Percentiles rank a stretch among this genome's conserved stretches.
Evolutionary conservation across 2,113 vertebrate species (phyloP).

Genomic region (Oplegnathus fasciatus): DNA sequence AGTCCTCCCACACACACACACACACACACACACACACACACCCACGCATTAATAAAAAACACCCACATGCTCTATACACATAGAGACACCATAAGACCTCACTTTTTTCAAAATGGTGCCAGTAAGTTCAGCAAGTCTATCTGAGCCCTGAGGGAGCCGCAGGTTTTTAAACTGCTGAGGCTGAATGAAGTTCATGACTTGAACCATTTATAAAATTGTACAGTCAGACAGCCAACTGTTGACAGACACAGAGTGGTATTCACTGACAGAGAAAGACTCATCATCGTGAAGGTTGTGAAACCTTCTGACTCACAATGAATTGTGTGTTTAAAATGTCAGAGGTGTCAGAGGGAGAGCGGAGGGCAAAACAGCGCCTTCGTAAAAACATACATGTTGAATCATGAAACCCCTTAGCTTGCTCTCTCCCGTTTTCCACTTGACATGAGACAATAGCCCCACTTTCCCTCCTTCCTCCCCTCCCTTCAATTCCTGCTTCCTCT

Average conservation of each 20-base stretch:
- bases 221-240: conserved; percentile 54
- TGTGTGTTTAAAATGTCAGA: conserved; percentile 60
- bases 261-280: conserved; percentile 34
- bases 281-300: conserved; percentile 61
- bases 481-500: conserved; percentile 38
- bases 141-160: conserved; percentile 33
- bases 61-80: neutral
- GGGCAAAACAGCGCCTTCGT: conserved; percentile 22
- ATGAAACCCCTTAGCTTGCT: conserved; percentile 48
- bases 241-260: conserved; percentile 58
- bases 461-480: conserved; percentile 36
- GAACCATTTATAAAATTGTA: conserved; percentile 56
- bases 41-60: neutral
- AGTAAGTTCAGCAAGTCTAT: conserved; percentile 49
- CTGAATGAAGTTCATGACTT: conserved; percentile 53
- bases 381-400: conserved; percentile 68
- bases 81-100: neutral
- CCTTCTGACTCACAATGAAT: conserved; percentile 55
- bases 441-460: conserved; percentile 56
- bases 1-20: conserved; percentile 5
- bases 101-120: conserved; percentile 8
- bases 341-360: conserved; percentile 40
- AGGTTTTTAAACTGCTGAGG: conserved; percentile 33
- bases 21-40: neutral
- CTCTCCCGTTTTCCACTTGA: conserved; percentile 51